Base-by-base conservation (phyloP, 2,797 vertebrate species). In the Crenuchus spilurus region DNA sequence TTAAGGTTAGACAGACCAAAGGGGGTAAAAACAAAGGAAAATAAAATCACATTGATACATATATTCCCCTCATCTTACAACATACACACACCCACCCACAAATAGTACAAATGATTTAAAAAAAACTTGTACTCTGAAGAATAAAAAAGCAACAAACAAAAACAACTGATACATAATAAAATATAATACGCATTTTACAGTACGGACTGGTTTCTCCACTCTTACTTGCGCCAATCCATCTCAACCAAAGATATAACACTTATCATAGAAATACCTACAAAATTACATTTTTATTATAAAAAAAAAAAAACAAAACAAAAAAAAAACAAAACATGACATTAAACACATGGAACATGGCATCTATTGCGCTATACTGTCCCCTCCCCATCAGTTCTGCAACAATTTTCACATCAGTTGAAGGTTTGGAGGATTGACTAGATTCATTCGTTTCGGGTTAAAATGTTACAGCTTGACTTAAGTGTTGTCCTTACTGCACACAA, bases 121-220 rank as follows among this genome's bases (percentile, higher is more conserved):
- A 86, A 86, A 89, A 87, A 91, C 86, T 75, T 70, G 87, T 87
- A 91, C 83, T 86, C 87, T 85, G 85, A 90, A 83, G 86, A 90
- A 87, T 88, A 61, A 91, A 90, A 86, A 78, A 85, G 82, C 35
- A 75, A 71, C 48, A 31, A 89, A 85, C 83, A 51, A 83, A 87
- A 87, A 89, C 83, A 84, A 89, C 84, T 83, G 86, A 90, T 90
- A 89, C 89, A 90, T 92, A 89, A 91, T 91, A 92, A 92, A 94
- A 93, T 93, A 92, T 91, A 92, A 92, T 91, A 91, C 87, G 86
- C 89, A 91, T 91, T 92, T 87, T 94, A 93, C 91, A 93, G 88
- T 92, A 92, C 88, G 89, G 89, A 86, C 69, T 82, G 78, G 76
- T 80, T 83, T 87, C 87, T 87, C 87, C 87, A 77, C 74, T 72